A percentile compares a stretch with the other conserved stretches of the same genome.
Conservation (phyloP, 1,140 invertebrate species). For the Achroia grisella region DNA sequence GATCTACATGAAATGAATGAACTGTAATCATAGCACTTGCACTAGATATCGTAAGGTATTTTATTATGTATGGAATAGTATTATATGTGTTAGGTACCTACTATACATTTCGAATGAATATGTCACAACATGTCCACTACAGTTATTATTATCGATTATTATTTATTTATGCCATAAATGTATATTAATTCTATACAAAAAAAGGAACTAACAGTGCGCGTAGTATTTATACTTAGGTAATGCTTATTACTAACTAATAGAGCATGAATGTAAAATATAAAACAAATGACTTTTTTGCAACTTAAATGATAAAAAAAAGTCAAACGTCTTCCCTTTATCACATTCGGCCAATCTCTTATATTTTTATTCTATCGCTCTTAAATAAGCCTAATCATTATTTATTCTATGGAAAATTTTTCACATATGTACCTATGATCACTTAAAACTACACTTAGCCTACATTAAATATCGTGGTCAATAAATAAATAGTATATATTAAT, state of each 20-base stretch:
- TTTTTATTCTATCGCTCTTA: neutral
- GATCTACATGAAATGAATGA: conserved; percentile 6
- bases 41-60: too few relatives aligned
- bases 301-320: neutral
- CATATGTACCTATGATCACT: conserved; percentile 31
- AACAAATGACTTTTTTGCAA: neutral
- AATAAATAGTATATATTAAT: conserved; percentile 72
- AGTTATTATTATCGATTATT: conserved; percentile 20
- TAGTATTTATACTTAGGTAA: conserved; percentile 43
- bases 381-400: conserved; percentile 25
- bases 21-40: conserved; percentile 6
- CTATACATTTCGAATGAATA: too few relatives aligned
- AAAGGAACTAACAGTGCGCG: conserved; percentile 63
- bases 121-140: conserved; percentile 8
- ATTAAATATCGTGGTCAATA: conserved; percentile 63
- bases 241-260: conserved; percentile 31
- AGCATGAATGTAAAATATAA: neutral
- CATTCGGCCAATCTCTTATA: neutral
- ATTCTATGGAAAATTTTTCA: conserved; percentile 59
- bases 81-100: too few relatives aligned
- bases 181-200: conserved; percentile 54
- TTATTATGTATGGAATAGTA: too few relatives aligned
- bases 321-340: neutral
- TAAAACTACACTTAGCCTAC: conserved; percentile 29
- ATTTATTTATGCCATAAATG: conserved; percentile 31